Base-by-base conservation (phyloP, 2,113 vertebrate genomes). In the Trogon surrucura region DNA sequence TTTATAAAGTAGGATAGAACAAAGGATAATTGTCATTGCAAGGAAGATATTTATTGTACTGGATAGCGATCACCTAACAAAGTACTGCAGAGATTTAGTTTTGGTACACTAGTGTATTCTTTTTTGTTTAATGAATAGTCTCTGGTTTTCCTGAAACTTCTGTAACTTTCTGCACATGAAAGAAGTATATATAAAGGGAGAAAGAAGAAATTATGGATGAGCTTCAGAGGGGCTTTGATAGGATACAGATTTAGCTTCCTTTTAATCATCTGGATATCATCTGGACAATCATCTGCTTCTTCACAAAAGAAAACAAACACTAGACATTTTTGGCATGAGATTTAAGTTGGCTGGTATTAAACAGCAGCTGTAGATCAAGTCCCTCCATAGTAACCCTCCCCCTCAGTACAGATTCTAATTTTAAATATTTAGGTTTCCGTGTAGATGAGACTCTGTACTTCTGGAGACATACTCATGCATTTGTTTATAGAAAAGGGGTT, bases 351-450 rank as follows among this genome's bases (percentile, higher is more conserved):
- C 78, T 91, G 65, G 47, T 86, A 93, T 82, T 93, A 80, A 93
- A 89, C 75, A 95, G 87, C 94, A 96, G 89, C 84, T 94, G 71
- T 64, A 82, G 81, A 97, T 91, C 88, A 93, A 94, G 80, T 50
- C 71, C 80, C 47, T 89, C 79, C 53, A 64, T 38, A 69, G 70
- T 77, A 86, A 91, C 6, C 64, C 29, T 25, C 30, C 85, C 92
- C 60, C 50, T 83, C 22, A 27, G 61, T 66, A 15, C 2, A 81
- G 36, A 92, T 86, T 88, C 80, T 78, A 48, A 65, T 95, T 91
- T 81, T 78, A 97, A 97, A 96, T 96, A 97, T 97, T 97, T 97
- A 93, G 73, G 71, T 75, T 77, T 89, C 75, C 16, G 36, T 27
- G 34, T 51, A 80, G 89, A 89, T 80, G 89, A 80, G 58, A 89